phyloP scores from a whole-genome alignment of 2,888 invertebrate species.

The Heliothis peltigera region DNA sequence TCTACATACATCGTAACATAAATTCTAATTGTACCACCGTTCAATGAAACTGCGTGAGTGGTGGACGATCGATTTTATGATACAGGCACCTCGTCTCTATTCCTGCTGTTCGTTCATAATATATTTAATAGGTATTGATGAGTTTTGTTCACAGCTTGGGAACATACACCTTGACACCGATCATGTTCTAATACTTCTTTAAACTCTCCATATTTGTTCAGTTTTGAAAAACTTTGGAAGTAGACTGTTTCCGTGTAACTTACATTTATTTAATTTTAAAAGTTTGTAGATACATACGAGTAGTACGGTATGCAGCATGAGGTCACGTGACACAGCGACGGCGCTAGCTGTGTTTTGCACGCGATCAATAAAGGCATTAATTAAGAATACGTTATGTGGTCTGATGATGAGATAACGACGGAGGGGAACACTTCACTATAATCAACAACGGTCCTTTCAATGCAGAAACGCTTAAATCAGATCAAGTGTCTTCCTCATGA shows the following conservation, averaged over 20 bases:
- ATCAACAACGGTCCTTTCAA: conserved; percentile 60
- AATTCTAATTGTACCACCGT: conserved; percentile 60
- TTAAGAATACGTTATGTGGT: conserved; percentile 68
- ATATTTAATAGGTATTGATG: conserved; percentile 36
- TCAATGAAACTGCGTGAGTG: conserved; percentile 55
- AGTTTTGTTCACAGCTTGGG: conserved; percentile 23
- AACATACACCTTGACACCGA: conserved; percentile 32
- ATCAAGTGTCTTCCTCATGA: conserved; percentile 53
- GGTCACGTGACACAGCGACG: conserved; percentile 49
- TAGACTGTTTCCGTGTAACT: background rate
- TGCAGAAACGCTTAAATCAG: conserved; percentile 54
- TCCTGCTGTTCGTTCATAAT: conserved; percentile 22
- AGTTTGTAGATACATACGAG: conserved; percentile 3
- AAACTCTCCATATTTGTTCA: background rate
- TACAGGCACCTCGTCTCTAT: conserved; percentile 33
- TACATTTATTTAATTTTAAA: conserved; percentile 8
- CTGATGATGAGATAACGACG: conserved; percentile 67
- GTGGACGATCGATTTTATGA: conserved; percentile 59
- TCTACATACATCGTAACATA: conserved; percentile 55
- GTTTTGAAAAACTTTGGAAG: background rate
- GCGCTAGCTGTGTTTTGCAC: conserved; percentile 60
- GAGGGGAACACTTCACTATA: conserved; percentile 38
- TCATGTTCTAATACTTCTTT: background rate
- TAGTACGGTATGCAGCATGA: conserved; percentile 9
- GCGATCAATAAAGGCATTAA: conserved; percentile 78